Percentiles rank a stretch among this genome's conserved stretches.
Conservation (phyloP, 2,113 vertebrate species). For the Chunga burmeisteri region DNA sequence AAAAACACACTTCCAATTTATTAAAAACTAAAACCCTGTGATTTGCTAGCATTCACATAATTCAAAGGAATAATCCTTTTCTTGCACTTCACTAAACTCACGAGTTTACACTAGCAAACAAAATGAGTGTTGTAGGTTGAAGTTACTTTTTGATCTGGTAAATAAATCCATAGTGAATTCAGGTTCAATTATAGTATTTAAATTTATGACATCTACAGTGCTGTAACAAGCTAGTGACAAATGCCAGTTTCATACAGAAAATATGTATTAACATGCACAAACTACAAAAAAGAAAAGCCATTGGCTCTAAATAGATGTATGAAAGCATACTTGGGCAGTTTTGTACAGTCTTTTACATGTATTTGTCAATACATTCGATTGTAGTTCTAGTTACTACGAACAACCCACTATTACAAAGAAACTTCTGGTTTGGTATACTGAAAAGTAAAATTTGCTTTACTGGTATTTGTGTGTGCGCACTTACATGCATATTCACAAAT, state of each 20-base stretch:
- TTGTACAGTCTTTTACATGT: neutral
- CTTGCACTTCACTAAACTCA: conserved; percentile 42
- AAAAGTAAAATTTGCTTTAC: neutral
- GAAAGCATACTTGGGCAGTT: conserved; percentile 20
- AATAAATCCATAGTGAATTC: conserved; percentile 68
- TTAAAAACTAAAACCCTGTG: neutral
- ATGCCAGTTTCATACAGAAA: conserved; percentile 34
- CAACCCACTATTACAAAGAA: neutral
- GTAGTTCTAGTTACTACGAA: neutral
- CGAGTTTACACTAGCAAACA: conserved; percentile 61
- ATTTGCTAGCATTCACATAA: conserved; percentile 49
- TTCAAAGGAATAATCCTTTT: conserved; percentile 59
- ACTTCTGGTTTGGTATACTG: neutral
- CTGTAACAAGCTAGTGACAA: conserved; percentile 58
- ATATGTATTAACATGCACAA: neutral
- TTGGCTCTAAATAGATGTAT: neutral
- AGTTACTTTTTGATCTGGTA: conserved; percentile 71
- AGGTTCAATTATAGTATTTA: conserved; percentile 65
- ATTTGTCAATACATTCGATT: conserved; percentile 27
- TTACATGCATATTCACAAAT: neutral
- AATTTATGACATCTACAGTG: conserved; percentile 58
- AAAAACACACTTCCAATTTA: neutral
- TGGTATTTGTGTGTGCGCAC: neutral
- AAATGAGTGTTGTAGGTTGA: conserved; percentile 51
- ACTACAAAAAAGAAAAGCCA: conserved; percentile 14